Evolutionary conservation across 2,888 invertebrate species (phyloP), one percentile per base, ranked within the genome.

Genomic region (Heliconius aoede): DNA sequence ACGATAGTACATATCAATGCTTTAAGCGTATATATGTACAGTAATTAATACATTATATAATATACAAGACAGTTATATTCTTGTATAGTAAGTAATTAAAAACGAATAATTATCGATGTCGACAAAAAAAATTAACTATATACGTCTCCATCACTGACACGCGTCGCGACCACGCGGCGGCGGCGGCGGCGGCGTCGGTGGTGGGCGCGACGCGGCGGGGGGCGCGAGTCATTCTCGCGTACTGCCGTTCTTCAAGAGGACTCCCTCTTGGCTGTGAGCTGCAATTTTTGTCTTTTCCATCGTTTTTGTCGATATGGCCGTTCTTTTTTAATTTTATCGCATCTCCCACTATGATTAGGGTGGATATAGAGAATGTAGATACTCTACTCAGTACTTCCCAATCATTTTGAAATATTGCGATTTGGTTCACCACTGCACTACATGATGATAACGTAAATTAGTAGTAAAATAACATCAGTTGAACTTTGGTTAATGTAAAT

Each of bases 171-270:
- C 91, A 86, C 90, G 90, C 86, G 86, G 84, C 83, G 83, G 84
- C 87, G 86, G 86, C 88, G 92, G 93, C n/a, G n/a, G 90, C 86
- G 86, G 84, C 83, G 83, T 84, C 87, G 86, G 86, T 88, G 92
- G 93, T 93, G 90, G 94, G 93, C 87, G 91, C 94, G 90, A 93
- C 65, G 65, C 65, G 8, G 65, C 3, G 64, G 94, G 94, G 90
- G 94, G 93, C 88, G 91, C 94, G 90, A 93, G 92, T 93, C 94
- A 93, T 89, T 93, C 94, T 93, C 94, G 94, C 91, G 93, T 88
- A 94, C 93, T 92, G 91, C 93, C 93, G 91, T 89, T 93, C 92
- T 92, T 91, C 86, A 88, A 90, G 88, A 87, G 88, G 87, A 84
- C 86, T 83, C 83, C 81, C 82, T 83, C 82, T 86, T 85, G 87